Evolutionary conservation across 2,113 vertebrate species (phyloP).

Genomic region (Speoplatyrhinus poulsoni): DNA sequence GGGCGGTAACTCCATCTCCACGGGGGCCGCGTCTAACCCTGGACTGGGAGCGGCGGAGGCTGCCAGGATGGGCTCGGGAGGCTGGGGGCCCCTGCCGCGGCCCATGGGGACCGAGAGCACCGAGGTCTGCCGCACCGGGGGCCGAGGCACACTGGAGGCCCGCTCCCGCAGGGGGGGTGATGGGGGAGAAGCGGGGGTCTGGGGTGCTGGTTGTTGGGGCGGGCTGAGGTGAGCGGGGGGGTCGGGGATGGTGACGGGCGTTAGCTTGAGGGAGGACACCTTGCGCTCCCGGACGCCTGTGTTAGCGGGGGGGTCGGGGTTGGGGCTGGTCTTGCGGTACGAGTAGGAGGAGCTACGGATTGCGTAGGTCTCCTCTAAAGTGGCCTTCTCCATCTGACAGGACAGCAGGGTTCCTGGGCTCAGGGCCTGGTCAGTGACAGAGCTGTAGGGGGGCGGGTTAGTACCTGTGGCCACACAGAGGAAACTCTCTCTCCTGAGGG

Average conservation of each 20-base stretch:
- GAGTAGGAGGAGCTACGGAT: conserved; percentile 79
- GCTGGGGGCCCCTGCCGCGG: conserved; percentile 50
- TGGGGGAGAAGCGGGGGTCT: conserved; percentile 45
- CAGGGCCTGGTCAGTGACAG: conserved; percentile 49
- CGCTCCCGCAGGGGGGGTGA: conserved; percentile 30
- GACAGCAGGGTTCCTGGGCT: conserved; percentile 53
- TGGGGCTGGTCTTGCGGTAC: conserved; percentile 63
- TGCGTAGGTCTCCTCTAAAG: conserved; percentile 75
- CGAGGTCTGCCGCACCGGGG: conserved; percentile 58
- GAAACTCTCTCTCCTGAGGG: conserved; percentile 87
- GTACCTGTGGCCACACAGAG: conserved; percentile 66
- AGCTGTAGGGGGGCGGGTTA: conserved; percentile 67
- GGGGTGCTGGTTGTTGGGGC: conserved; percentile 49
- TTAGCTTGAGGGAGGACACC: conserved; percentile 85
- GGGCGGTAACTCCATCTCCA: conserved; percentile 37
- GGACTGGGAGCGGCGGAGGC: conserved; percentile 29
- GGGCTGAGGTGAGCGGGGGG: conserved; percentile 68
- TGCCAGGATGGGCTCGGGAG: conserved; percentile 71
- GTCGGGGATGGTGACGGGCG: conserved; percentile 76
- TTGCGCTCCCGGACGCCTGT: conserved; percentile 79
- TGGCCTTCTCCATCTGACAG: conserved; percentile 56
- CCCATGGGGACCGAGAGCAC: conserved; percentile 79
- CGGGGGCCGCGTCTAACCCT: conserved; percentile 34
- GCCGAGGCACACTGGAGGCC: conserved; percentile 11
- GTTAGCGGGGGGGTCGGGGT: conserved; percentile 69